These are phyloP conservation scores for Nebria brevicollis DNA, from an alignment of 2,888 invertebrate genomes.

Conservation along the genomic window DNA sequence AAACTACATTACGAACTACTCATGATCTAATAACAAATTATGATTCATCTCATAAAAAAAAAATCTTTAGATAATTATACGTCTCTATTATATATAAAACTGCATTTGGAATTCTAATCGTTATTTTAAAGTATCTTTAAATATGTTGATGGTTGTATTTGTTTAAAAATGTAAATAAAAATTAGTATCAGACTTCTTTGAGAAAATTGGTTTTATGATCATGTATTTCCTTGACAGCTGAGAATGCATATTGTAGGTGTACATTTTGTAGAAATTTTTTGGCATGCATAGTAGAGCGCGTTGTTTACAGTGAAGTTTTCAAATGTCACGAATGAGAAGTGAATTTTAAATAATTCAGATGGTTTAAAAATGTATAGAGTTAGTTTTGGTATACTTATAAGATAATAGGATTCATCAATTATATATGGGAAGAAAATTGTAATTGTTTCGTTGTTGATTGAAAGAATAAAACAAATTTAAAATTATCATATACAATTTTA, in stretches of 20 bases:
- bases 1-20: too few species aligned
- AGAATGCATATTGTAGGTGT: neutral
- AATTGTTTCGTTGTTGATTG: neutral
- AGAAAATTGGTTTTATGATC: too few species aligned
- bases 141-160: too few species aligned
- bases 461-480: neutral
- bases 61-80: too few species aligned
- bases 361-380: conserved; percentile 34
- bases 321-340: conserved; percentile 42
- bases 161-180: too few species aligned
- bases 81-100: too few species aligned
- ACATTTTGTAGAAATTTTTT: neutral
- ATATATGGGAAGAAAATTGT: conserved; percentile 30
- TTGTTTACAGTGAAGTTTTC: conserved; percentile 38
- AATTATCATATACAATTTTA: neutral
- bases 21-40: too few species aligned
- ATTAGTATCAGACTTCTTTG: too few species aligned
- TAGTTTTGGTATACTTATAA: conserved; percentile 39
- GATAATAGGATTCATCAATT: conserved; percentile 43
- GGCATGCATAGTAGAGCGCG: neutral
- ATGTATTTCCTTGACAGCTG: neutral
- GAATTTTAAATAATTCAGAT: conserved; percentile 33
- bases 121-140: too few species aligned
- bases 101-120: too few species aligned
- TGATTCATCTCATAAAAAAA: too few species aligned